Conservation (phyloP, 2,888 invertebrate genomes). For the Drosophila trichaetosa region DNA sequence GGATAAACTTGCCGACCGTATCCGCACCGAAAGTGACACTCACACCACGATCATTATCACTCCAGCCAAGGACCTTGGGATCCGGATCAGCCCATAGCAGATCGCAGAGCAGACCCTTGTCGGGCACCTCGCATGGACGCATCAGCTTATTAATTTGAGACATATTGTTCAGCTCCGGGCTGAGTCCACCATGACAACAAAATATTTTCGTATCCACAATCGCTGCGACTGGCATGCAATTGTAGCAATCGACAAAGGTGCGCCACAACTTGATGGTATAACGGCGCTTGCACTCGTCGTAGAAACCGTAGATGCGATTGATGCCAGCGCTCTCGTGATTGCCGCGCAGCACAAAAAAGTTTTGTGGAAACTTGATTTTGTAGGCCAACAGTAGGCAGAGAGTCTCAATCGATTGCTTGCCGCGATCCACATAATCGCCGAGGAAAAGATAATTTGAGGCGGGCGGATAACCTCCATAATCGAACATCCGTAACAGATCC, state of each 20-base stretch:
- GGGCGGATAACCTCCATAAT: constrained; percentile 98
- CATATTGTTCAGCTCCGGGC: constrained; percentile 96
- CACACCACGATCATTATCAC: constrained; percentile 99
- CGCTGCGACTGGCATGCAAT: constrained; percentile 98
- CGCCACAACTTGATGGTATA: constrained; percentile 99
- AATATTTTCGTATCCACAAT: constrained; percentile 94
- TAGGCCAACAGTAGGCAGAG: constrained; percentile 97
- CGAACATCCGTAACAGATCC: constrained; percentile 93
- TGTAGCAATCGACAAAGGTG: constrained; percentile 99
- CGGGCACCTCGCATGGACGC: constrained; percentile 98
- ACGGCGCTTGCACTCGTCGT: constrained; percentile 95
- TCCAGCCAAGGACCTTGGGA: constrained; percentile 98
- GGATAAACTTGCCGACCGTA: constrained; percentile 86
- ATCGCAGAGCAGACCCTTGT: constrained; percentile 97
- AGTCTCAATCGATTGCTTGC: constrained; percentile 97
- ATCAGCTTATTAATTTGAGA: constrained; percentile 97
- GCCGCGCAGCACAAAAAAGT: constrained; percentile 94
- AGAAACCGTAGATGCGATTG: constrained; percentile 96
- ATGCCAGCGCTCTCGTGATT: constrained; percentile 94
- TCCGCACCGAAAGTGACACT: constrained; percentile 99
- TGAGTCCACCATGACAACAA: constrained; percentile 92
- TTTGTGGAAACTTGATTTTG: constrained; percentile 95
- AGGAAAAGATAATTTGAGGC: constrained; percentile 98
- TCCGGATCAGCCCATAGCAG: constrained; percentile 98
- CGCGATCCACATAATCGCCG: constrained; percentile 98